These are phyloP conservation scores for Melanostigma gelatinosum DNA, from an alignment of 2,113 vertebrate species.

Conservation along the genomic window DNA sequence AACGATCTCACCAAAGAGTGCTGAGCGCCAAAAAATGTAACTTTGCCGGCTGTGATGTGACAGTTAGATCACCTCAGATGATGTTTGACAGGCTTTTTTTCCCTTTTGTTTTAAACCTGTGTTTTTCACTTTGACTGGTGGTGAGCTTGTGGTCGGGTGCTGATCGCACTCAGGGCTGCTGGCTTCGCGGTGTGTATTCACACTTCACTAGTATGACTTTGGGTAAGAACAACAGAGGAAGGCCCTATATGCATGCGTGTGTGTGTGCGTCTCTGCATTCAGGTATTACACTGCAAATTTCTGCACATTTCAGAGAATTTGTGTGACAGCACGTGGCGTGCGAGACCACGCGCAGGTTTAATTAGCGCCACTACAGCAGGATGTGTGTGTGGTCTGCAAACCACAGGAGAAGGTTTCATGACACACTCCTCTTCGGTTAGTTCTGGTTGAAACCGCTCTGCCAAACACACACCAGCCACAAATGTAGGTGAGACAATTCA, in stretches of 20 bases:
- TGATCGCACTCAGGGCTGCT: slow-evolving; percentile 33
- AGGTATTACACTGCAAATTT: slow-evolving; percentile 45
- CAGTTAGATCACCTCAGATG: slow-evolving; percentile 52
- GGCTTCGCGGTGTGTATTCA: slow-evolving; percentile 46
- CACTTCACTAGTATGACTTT: slow-evolving; percentile 54
- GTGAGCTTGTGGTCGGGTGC: slow-evolving; percentile 66
- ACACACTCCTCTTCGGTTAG: slow-evolving; percentile 42
- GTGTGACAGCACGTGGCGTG: slow-evolving; percentile 23
- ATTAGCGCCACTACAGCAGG: slow-evolving; percentile 58
- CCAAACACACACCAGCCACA: slow-evolving; percentile 21
- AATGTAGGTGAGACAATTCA: neutral
- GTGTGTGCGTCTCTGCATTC: slow-evolving; percentile 16
- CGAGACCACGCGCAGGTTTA: slow-evolving; percentile 34
- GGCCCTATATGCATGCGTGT: neutral
- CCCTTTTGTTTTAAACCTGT: slow-evolving; percentile 67
- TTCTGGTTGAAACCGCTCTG: slow-evolving; percentile 39
- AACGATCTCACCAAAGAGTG: neutral
- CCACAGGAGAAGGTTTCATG: slow-evolving; percentile 65
- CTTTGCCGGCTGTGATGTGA: slow-evolving; percentile 28
- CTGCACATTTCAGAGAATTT: slow-evolving; percentile 26
- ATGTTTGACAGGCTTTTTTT: slow-evolving; percentile 17
- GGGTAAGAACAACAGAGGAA: slow-evolving; percentile 33
- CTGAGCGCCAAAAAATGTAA: too few species aligned
- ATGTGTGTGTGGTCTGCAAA: slow-evolving; percentile 79
- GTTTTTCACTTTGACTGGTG: slow-evolving; percentile 78